A percentile compares a stretch with the other conserved stretches of the same genome.
These are phyloP conservation scores for Phyllostomus hastatus DNA, from an alignment of 2,113 vertebrate genomes.

Conservation along the genomic window DNA sequence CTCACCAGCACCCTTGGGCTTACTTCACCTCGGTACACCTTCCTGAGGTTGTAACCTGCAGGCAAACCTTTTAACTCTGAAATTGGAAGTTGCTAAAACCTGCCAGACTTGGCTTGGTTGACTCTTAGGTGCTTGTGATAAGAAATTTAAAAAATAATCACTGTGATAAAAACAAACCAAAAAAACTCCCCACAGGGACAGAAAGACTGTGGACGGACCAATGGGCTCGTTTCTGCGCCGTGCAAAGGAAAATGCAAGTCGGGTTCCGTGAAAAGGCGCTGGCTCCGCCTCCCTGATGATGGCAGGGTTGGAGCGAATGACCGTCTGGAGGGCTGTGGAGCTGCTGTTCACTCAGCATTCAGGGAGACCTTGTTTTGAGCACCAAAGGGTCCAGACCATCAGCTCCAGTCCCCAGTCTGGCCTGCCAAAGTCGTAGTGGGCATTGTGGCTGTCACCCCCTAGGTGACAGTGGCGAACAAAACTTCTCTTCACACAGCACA, in stretches of 20 bases:
- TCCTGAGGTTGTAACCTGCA: background rate
- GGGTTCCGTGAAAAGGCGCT: background rate
- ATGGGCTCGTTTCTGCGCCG: background rate
- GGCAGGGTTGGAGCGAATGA: background rate
- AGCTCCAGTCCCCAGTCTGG: background rate
- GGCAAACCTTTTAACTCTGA: background rate
- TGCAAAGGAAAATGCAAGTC: background rate
- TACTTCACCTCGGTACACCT: background rate
- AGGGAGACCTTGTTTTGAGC: background rate
- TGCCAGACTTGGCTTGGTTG: background rate
- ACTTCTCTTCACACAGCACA: background rate
- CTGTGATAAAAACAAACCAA: background rate
- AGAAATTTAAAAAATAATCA: background rate
- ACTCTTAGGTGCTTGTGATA: background rate
- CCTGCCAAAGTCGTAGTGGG: background rate
- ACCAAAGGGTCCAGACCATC: background rate
- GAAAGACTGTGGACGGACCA: background rate
- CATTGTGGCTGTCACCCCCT: background rate
- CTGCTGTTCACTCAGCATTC: background rate
- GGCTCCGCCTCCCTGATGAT: background rate
- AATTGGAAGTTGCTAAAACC: background rate
- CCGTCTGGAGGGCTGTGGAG: fast-evolving
- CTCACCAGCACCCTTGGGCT: background rate
- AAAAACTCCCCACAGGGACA: background rate
- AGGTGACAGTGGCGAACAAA: background rate